phyloP scores from a whole-genome alignment of 1,140 invertebrate species.

The Pentalonia nigronervosa region DNA sequence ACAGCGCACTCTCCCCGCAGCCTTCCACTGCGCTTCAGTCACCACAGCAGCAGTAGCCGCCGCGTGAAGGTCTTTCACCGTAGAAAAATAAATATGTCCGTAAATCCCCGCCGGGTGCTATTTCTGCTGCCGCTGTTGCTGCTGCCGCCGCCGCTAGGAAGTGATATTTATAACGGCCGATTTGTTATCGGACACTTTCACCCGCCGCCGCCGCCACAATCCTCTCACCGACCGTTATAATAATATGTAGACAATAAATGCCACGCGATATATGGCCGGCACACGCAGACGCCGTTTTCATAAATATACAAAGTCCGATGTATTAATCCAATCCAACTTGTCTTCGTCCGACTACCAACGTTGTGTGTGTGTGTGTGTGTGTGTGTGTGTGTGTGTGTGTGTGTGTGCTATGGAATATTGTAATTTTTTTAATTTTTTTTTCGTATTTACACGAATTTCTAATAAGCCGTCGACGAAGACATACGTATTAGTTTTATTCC shows the following conservation, averaged over 20 bases:
- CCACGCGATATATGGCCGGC: not conserved
- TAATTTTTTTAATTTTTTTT: not conserved
- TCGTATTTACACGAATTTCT: not conserved
- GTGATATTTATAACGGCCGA: constrained; percentile 34
- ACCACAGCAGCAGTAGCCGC: not conserved
- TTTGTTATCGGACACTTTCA: constrained; percentile 35
- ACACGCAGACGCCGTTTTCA: not conserved
- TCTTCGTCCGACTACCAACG: too few species aligned
- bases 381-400: not conserved
- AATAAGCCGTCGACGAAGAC: not conserved
- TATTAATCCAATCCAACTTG: not conserved
- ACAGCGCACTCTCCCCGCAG: not conserved
- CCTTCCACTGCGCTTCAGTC: not conserved
- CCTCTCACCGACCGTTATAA: not conserved
- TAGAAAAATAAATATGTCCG: constrained; percentile 44
- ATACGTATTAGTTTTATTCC: not conserved
- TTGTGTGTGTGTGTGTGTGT: not conserved
- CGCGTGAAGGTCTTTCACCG: not conserved
- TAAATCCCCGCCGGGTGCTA: constrained; percentile 30
- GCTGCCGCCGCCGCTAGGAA: not conserved
- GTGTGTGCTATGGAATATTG: not conserved
- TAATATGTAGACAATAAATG: not conserved
- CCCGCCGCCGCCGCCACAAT: not conserved
- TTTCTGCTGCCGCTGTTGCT: not conserved
- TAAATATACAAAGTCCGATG: not conserved